Evolutionary conservation across 1,140 invertebrate species (phyloP), one percentile per base, ranked within the genome.

Genomic region (Hydropsyche tenuis): DNA sequence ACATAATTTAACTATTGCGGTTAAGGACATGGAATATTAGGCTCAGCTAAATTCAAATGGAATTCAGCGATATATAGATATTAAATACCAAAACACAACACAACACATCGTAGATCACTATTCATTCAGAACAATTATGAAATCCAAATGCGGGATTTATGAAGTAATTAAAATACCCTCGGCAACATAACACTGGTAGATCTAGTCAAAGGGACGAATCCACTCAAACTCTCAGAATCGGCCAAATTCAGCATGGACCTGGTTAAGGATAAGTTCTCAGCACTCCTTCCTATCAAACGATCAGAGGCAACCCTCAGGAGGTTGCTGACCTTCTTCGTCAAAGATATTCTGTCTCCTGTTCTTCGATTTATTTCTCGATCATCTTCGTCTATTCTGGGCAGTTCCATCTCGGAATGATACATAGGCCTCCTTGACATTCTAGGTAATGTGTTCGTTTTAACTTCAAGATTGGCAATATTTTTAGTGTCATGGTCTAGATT

Each of bases 331-430:
- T 12, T 25, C 23, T 25, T 60, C 9, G 56, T 1, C 3, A 60
- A 11, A 20, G 22, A 2, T 23, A 1, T 27, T 37, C 30, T 37
- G 3, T n/a, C n/a, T n/a, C 3, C 30, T 18, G 4, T 25, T 14
- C 22, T 60, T 20, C 23, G 23, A 4, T 18, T 22, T 0, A 4
- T 9, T 11, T 60, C 56, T 14, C 2, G 5, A 25, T 14, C 56
- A 22, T 60, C 56, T 12, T 60, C 56, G 56, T 60, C 22, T 11
- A 60, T 60, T 7, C 22, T 23, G 4, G 56, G 56, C 56, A 60
- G 3, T 23, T 60, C 56, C 23, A 25, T 25, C 23, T 60, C 22
- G 6, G 56, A 60, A 22, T 7, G 7, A 23, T 60, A 60, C 20
- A 25, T 60, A 11, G 48, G 7, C 7, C 7, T 25, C 56, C 23